Evolutionary conservation across 1,140 invertebrate genomes (phyloP), one percentile per base, ranked within the genome.

Genomic region (Drosophila obscura): DNA sequence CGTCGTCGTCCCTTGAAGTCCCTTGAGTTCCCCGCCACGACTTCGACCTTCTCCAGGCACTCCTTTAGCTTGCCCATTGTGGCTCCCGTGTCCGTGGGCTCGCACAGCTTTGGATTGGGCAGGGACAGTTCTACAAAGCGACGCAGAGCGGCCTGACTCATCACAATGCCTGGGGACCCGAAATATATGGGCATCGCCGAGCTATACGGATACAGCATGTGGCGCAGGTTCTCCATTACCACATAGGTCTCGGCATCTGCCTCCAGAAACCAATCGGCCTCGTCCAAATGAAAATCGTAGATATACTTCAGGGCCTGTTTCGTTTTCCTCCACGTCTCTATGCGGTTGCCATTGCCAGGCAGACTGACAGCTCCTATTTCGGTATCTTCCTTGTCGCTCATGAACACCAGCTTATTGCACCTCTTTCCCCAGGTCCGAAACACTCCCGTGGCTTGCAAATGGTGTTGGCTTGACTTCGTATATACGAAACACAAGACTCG

Each of bases 241-340:
- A 97, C 96, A 92, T 97, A 98, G 93, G 97, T 98, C 89, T 98
- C 97, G 92, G 98, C 97, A 87, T 98, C 97, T 31, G 97, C 97
- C 92, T 98, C 98, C 77, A 98, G 92, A 90, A 98, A 97, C 97
- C 97, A 98, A 92, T 98, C 97, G 16, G 94, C 95, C 63, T 97
- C 93, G 74, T 96, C 93, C 15, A 94, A 92, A 87, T 98, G 95
- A 89, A 97, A 93, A 46, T 96, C 93, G 82, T 97, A 97, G 11
- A 97, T 93, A 90, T 98, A 97, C 88, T 95, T 94, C 91, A 98
- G 98, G 0, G 97, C 97, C 78, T 95, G 95, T 92, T 97, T 97
- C 0, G 97, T 98, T 93, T 99, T 99, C 4, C 94, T 96, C 97
- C 97, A 99, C 4, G 99, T 93, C 90, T 96, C 95, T 65, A 98